Percentiles rank a stretch among this genome's conserved stretches.
phyloP scores from a whole-genome alignment of 2,888 invertebrate species.

The Cactoblastis cactorum region DNA sequence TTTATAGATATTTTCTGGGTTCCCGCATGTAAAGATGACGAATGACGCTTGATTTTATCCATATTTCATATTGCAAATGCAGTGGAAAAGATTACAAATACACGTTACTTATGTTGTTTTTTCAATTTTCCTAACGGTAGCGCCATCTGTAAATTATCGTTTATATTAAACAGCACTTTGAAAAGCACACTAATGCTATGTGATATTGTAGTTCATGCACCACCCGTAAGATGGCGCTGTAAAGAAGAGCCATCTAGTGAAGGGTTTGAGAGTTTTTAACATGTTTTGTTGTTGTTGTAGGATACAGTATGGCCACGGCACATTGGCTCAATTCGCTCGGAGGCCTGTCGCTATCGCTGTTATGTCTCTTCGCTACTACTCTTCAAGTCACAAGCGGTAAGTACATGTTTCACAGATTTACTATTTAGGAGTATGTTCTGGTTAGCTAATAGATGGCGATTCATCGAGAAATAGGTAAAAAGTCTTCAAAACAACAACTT shows the following conservation, averaged over 20 bases:
- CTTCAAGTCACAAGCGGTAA: slow-evolving; percentile 88
- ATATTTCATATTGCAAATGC: too few relatives aligned
- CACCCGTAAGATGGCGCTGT: slow-evolving; percentile 46
- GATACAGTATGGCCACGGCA: slow-evolving; percentile 92
- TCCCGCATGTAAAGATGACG: too few relatives aligned
- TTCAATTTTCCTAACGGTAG: slow-evolving; percentile 16
- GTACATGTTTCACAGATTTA: slow-evolving; percentile 33
- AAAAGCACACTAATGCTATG: neutral
- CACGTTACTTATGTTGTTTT: neutral
- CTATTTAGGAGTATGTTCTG: too few relatives aligned
- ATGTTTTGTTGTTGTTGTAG: slow-evolving; percentile 51
- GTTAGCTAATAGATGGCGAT: too few relatives aligned
- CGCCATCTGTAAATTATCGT: slow-evolving; percentile 44
- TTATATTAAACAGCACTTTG: neutral
- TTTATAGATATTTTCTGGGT: too few relatives aligned
- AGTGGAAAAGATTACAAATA: neutral
- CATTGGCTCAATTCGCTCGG: slow-evolving; percentile 90
- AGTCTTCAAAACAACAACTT: too few relatives aligned
- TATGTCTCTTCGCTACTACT: slow-evolving; percentile 86
- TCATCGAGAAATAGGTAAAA: too few relatives aligned
- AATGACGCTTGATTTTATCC: too few relatives aligned
- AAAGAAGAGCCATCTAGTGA: neutral
- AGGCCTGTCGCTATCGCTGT: slow-evolving; percentile 86
- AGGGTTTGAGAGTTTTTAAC: neutral
- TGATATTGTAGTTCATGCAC: slow-evolving; percentile 25